Evolutionary conservation across 2,888 invertebrate species (phyloP), one percentile per base, ranked within the genome.

Genomic region (Habrosyne pyritoides): DNA sequence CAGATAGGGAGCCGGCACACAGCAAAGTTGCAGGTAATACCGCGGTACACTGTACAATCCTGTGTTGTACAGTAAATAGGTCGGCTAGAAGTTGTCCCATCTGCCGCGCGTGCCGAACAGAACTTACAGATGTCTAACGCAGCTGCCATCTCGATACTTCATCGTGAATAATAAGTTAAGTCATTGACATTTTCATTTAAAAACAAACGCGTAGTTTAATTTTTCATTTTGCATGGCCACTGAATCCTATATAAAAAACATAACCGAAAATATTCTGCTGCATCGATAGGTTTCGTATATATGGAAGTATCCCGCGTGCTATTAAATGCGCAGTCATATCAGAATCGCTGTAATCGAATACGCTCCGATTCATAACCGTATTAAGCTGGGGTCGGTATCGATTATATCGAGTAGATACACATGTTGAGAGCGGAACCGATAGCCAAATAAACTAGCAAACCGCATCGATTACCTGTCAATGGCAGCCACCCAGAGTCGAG

Each of bases 401-500:
- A 88, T 89, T 88, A 84, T 86, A 86, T 83, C 84, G 82, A 85
- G 83, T 83, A 86, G 86, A 88, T 89, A 87, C 87, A 86, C 83
- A 82, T 83, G 83, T 84, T 79, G 83, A 73, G 81, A 81, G 77
- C 83, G 84, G 83, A 85, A 82, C 87, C 87, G 87, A 90, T 91
- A 89, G 90, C 91, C 89, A 89, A 91, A 91, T 91, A 91, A 91
- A 91, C 90, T 90, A 90, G 88, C 84, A 84, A 83, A 83, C 85
- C 85, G 78, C 87, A 91, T 91, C 91, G 91, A 91, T 91, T 91
- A 90, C 86, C 91, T 91, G 91, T 89, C 91, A 91, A 66, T 75
- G 81, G 80, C 91, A 91, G 89, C 74, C 83, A 69, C 64, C 78
- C 76, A 66, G 65, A 62, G 63, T 69, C 81, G 79, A 81, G 78